Evolutionary conservation across 1,140 invertebrate species (phyloP).

Genomic region (Archegozetes longisetosus): DNA sequence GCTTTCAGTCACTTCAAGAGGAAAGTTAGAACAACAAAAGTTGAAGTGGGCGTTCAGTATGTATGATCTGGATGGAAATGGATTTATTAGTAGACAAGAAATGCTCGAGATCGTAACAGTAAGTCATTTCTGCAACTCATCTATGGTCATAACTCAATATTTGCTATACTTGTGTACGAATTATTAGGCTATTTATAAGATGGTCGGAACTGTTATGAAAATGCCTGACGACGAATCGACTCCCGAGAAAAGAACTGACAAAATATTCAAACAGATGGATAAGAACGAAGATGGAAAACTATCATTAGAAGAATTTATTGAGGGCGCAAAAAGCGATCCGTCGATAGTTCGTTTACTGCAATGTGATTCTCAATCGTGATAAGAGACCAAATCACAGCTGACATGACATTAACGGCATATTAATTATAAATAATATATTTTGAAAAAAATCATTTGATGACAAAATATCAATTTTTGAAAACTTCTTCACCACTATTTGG

Average conservation of each 20-base stretch:
- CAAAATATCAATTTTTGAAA: background rate
- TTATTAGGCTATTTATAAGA: constrained; percentile 92
- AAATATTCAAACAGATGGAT: constrained; percentile 98
- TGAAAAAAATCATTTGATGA: background rate
- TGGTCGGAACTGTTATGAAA: constrained; percentile 97
- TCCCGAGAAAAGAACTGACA: constrained; percentile 92
- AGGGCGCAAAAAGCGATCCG: constrained; percentile 93
- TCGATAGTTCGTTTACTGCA: constrained; percentile 91
- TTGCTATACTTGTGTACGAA: constrained; percentile 23
- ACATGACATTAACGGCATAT: too few species aligned
- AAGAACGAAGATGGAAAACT: constrained; percentile 91
- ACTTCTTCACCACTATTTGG: background rate
- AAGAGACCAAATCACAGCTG: too few species aligned
- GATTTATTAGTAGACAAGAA: constrained; percentile 83
- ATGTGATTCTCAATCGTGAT: constrained; percentile 50
- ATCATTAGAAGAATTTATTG: constrained; percentile 92
- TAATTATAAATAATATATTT: background rate
- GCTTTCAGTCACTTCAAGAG: constrained; percentile 84
- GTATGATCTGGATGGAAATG: constrained; percentile 88
- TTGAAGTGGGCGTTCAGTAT: constrained; percentile 92
- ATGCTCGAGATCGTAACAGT: constrained; percentile 94
- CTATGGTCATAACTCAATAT: background rate
- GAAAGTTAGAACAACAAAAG: constrained; percentile 93
- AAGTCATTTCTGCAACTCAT: too few species aligned
- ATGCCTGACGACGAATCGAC: constrained; percentile 98